These are phyloP conservation scores for Artibeus jamaicensis DNA, from an alignment of 2,797 vertebrate genomes.

Conservation along the genomic window DNA sequence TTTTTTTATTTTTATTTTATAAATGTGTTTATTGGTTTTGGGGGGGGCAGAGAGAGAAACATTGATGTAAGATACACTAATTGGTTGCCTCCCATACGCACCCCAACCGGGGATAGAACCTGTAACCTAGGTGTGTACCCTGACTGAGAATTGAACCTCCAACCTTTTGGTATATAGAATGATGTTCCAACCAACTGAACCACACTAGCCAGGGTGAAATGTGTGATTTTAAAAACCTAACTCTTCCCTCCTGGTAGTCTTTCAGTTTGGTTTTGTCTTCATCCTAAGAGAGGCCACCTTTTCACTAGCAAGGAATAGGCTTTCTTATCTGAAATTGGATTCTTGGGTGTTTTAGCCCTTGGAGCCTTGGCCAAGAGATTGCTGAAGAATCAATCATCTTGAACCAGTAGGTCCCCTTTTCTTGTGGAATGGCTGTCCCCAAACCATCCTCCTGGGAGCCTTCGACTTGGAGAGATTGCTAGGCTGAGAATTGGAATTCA, in stretches of 20 bases:
- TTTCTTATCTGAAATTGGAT: neutral
- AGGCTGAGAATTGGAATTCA: neutral
- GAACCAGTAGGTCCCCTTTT: neutral
- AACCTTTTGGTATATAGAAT: neutral
- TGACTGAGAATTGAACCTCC: neutral
- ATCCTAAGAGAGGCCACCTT: neutral
- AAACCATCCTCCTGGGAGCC: neutral
- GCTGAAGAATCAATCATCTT: neutral
- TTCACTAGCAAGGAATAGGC: neutral
- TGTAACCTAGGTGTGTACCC: neutral
- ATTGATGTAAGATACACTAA: neutral
- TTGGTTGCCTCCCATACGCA: neutral
- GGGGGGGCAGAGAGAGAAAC: neutral
- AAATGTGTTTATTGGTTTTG: neutral
- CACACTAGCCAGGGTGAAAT: neutral
- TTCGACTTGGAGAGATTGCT: neutral
- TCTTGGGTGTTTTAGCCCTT: neutral
- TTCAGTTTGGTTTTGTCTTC: neutral
- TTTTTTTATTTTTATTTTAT: neutral
- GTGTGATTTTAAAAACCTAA: neutral
- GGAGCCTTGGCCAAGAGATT: neutral
- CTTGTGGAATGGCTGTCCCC: neutral
- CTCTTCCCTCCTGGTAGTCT: neutral
- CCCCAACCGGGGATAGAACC: neutral
- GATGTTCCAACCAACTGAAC: neutral